phyloP scores from a whole-genome alignment of 2,888 invertebrate genomes.

The Conus canariensis region DNA sequence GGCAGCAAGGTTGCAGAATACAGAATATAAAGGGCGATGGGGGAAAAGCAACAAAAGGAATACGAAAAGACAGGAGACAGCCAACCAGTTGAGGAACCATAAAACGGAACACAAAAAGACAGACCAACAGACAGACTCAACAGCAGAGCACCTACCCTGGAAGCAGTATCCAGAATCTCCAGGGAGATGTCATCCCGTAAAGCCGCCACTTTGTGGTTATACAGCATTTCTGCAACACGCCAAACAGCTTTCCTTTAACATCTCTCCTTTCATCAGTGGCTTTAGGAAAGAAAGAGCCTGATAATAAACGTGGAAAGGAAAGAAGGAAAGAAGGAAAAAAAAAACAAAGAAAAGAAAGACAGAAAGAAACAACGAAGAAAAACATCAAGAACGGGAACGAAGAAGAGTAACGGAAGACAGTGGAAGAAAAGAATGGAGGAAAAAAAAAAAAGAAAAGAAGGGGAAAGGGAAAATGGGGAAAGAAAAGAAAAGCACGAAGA shows the following conservation, averaged over 20 bases:
- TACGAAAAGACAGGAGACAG: too few relatives aligned
- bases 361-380: neutral
- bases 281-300: neutral
- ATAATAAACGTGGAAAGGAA: neutral
- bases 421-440: too few relatives aligned
- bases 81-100: too few relatives aligned
- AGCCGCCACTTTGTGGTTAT: conserved; percentile 92
- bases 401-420: neutral
- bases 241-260: neutral
- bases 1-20: too few relatives aligned
- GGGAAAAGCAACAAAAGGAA: too few relatives aligned
- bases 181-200: conserved; percentile 93
- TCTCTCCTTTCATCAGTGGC: too few relatives aligned
- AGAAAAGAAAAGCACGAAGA: neutral
- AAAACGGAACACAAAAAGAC: neutral
- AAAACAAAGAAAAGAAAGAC: neutral
- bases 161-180: conserved; percentile 91
- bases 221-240: conserved; percentile 87
- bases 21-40: too few relatives aligned
- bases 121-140: neutral
- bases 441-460: neutral
- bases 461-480: conserved; percentile 11
- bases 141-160: conserved; percentile 53
- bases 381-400: neutral
- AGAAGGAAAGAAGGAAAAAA: neutral